Conservation (phyloP, 2,888 invertebrate genomes). For the Mystacides longicornis region DNA sequence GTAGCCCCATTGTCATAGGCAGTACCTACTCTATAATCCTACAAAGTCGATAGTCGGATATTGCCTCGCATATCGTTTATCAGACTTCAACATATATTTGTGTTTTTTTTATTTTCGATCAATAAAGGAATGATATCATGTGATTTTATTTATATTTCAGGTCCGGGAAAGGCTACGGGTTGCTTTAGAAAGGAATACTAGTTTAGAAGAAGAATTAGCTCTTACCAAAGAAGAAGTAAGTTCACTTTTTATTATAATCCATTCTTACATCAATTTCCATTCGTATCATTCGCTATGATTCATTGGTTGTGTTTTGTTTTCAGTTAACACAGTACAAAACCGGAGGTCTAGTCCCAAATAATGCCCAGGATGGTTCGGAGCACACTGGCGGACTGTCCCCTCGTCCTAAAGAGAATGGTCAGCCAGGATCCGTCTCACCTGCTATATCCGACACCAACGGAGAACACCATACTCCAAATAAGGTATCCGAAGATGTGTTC, state of each 20-base stretch:
- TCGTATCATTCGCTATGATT: no score
- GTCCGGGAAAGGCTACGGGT: slow-evolving; percentile 94
- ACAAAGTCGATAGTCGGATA: no score
- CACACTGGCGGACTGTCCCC: slow-evolving; percentile 29
- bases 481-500: no score
- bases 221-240: slow-evolving; percentile 93
- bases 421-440: slow-evolving; percentile 53
- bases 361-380: slow-evolving; percentile 43
- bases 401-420: slow-evolving; percentile 76
- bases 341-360: slow-evolving; percentile 54
- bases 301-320: no score
- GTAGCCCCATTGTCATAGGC: no score
- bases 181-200: slow-evolving; percentile 91
- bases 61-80: no score
- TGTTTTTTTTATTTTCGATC: not conserved
- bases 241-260: no score
- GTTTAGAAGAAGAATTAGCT: slow-evolving; percentile 92
- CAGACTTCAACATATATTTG: not conserved
- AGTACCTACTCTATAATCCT: no score
- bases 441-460: slow-evolving; percentile 49
- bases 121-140: not conserved
- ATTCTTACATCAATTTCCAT: no score
- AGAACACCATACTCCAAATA: slow-evolving; percentile 42
- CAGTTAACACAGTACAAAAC: slow-evolving; percentile 79
- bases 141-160: slow-evolving; percentile 43